phyloP scores from a whole-genome alignment of 2,888 invertebrate species.

The Eupeodes latifasciatus region DNA sequence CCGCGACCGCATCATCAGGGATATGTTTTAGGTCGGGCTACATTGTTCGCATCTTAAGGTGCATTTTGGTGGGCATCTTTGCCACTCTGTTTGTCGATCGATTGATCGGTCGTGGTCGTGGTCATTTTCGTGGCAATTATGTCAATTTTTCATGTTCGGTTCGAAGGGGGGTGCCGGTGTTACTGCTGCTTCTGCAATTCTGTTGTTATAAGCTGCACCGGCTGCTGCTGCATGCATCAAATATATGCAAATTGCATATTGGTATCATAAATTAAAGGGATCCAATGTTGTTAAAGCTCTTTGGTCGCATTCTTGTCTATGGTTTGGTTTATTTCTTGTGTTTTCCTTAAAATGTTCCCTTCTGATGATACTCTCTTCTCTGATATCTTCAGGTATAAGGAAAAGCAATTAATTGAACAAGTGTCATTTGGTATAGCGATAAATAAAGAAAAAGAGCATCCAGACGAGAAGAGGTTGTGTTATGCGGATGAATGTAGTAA shows the following conservation, averaged over 20 bases:
- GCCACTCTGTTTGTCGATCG: slow-evolving; percentile 68
- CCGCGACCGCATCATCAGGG: not conserved
- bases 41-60: slow-evolving; percentile 37
- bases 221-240: not conserved
- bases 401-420: slow-evolving; percentile 70
- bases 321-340: not conserved
- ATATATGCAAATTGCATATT: slow-evolving; percentile 74
- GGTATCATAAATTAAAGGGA: slow-evolving; percentile 70
- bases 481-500: slow-evolving; percentile 50
- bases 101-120: slow-evolving; percentile 73
- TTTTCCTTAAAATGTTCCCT: not conserved
- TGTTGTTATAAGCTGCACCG: too few species aligned
- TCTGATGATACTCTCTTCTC: slow-evolving; percentile 16
- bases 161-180: not conserved
- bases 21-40: not conserved
- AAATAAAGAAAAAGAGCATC: slow-evolving; percentile 40
- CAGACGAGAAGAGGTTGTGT: slow-evolving; percentile 42
- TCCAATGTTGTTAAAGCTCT: slow-evolving; percentile 23
- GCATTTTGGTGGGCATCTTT: slow-evolving; percentile 63
- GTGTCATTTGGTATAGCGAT: slow-evolving; percentile 70
- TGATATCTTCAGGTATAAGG: not conserved
- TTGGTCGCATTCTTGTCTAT: slow-evolving; percentile 4
- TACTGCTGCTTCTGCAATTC: slow-evolving; percentile 7
- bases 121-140: slow-evolving; percentile 74
- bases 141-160: slow-evolving; percentile 70